Evolutionary conservation across 2,888 invertebrate species (phyloP).

Genomic region (Dermolepida albohirtum): DNA sequence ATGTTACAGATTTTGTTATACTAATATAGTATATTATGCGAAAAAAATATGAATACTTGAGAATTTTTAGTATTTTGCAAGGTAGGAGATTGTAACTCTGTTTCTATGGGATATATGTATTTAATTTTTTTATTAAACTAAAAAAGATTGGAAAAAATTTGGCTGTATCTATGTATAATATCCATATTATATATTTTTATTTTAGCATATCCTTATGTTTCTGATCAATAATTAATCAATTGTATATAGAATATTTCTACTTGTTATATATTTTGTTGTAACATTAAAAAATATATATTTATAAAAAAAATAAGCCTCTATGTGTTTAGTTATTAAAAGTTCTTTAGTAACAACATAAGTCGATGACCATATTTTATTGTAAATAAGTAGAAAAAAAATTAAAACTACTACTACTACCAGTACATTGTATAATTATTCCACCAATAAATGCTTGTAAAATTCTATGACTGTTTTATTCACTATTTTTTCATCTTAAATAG

Average conservation of each 20-base stretch:
- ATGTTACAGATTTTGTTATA: slow-evolving; percentile 12
- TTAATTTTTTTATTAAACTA: slow-evolving; percentile 2
- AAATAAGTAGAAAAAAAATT: slow-evolving; percentile 27
- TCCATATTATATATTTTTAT: slow-evolving; percentile 9
- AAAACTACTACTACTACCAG: slow-evolving; percentile 9
- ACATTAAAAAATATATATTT: slow-evolving; percentile 54
- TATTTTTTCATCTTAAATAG: neutral
- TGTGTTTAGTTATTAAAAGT: slow-evolving; percentile 35
- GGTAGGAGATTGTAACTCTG: slow-evolving; percentile 4
- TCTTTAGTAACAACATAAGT: slow-evolving; percentile 30
- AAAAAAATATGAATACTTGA: neutral
- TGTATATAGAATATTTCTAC: slow-evolving; percentile 56
- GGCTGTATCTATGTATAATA: slow-evolving; percentile 31
- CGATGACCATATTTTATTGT: slow-evolving; percentile 34
- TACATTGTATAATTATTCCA: slow-evolving; percentile 33
- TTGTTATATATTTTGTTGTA: slow-evolving; percentile 57
- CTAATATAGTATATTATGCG: neutral
- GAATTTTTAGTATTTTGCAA: slow-evolving; percentile 11
- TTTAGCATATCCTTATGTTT: neutral
- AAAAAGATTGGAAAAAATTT: slow-evolving; percentile 12
- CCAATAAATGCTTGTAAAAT: slow-evolving; percentile 34
- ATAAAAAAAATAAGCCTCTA: slow-evolving; percentile 48
- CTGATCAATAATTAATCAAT: slow-evolving; percentile 41
- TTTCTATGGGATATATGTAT: slow-evolving; percentile 16
- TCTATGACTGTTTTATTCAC: slow-evolving; percentile 16